Conservation (phyloP, 1,140 invertebrate genomes). For the Drosophila carrolli region DNA sequence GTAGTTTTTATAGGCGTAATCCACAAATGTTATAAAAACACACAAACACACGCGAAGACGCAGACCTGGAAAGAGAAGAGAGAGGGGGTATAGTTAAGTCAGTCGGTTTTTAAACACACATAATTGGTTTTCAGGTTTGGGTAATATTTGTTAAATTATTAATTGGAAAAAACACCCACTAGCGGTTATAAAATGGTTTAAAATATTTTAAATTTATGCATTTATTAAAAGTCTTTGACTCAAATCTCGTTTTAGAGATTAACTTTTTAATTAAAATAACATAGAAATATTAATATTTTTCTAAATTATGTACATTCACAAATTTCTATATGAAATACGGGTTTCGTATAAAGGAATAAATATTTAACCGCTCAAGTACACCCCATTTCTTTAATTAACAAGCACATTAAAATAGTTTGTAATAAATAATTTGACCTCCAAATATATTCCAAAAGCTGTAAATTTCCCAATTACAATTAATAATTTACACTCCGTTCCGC, state of each 20-base stretch:
- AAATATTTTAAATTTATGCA: background rate
- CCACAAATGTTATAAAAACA: conserved; percentile 66
- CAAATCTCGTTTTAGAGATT: background rate
- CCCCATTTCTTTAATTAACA: background rate
- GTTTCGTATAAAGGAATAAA: too few relatives aligned
- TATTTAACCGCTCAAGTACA: background rate
- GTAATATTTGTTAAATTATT: conserved; percentile 12
- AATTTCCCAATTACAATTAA: conserved; percentile 9
- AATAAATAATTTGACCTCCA: background rate
- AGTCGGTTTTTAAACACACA: background rate
- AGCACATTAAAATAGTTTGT: background rate
- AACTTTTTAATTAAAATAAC: background rate
- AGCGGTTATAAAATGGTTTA: background rate
- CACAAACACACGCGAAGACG: conserved; percentile 28
- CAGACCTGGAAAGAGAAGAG: conserved; percentile 63
- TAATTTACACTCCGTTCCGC: conserved; percentile 16
- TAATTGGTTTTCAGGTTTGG: conserved; percentile 2
- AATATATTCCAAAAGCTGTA: background rate
- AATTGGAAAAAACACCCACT: background rate
- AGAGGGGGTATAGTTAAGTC: background rate
- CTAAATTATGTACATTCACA: too few relatives aligned
- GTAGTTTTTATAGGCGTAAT: conserved; percentile 72
- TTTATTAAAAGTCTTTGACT: too few relatives aligned
- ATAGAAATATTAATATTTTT: too few relatives aligned
- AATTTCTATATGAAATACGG: too few relatives aligned